Percentiles rank a stretch among this genome's conserved stretches.
These are phyloP conservation scores for Etia nguti DNA, from an alignment of 2,113 vertebrate species.

Conservation along the genomic window DNA sequence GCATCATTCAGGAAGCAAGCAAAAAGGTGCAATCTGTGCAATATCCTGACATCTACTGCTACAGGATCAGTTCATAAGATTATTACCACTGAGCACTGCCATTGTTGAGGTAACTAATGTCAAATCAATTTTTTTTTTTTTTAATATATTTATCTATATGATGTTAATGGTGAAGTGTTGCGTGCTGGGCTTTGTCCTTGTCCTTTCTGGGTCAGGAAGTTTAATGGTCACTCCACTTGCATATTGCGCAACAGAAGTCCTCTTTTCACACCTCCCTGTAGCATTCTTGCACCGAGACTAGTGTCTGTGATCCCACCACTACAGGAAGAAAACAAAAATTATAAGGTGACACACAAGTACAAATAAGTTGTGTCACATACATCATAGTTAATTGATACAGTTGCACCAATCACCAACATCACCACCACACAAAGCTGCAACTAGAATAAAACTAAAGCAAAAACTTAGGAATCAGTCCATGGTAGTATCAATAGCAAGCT, in stretches of 20 bases:
- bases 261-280: conserved; percentile 64
- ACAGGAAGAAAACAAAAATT: background rate
- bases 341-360: background rate
- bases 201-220: background rate
- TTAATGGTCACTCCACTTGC: conserved; percentile 58
- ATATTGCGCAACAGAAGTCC: conserved; percentile 60
- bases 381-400: background rate
- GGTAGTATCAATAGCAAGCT: background rate
- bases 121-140: conserved; percentile 23
- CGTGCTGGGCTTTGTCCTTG: background rate
- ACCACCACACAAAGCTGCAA: background rate
- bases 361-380: background rate
- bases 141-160: background rate
- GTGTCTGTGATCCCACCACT: conserved; percentile 56
- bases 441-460: background rate
- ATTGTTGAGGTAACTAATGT: conserved; percentile 46
- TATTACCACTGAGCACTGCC: conserved; percentile 24
- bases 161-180: conserved; percentile 18
- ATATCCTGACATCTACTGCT: conserved; percentile 49
- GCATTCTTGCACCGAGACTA: conserved; percentile 65
- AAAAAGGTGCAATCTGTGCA: conserved; percentile 65
- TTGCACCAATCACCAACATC: background rate
- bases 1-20: conserved; percentile 45
- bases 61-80: conserved; percentile 43
- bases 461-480: background rate